Base-by-base conservation (phyloP, 37 sponge, comb jelly and placozoan species). In the Ephydatia muelleri region DNA sequence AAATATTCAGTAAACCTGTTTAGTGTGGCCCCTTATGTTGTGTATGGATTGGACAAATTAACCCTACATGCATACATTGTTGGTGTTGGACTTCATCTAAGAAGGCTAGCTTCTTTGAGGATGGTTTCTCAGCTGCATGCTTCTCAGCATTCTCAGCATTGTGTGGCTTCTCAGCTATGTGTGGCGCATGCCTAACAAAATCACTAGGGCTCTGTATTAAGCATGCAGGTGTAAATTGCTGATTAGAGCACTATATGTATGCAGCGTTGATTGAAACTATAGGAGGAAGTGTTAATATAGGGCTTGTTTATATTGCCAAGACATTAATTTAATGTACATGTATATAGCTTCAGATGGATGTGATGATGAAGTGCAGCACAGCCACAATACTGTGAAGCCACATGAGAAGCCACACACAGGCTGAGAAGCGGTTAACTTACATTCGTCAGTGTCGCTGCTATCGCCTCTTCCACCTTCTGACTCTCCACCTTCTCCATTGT, bases 241-340 rank as follows among this genome's bases (percentile, higher is more conserved):
- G 43, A 43, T 43, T 43, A 43, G 43, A 43, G 43, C 43, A 43
- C 43, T 43, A 57, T 57, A 57, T 57, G 57, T 57, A 57, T 57
- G 57, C 57, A 57, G 57, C 57, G 1, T 57, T 57, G 57, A 57
- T 57, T 57, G 12, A 21, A 8, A 43, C 9, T 1, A 14, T 57
- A 13, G 57, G 16, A 21, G 57, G 57, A 57, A 57, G 19, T 57
- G 16, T 57, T 5, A 57, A 16, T 57, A 11, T 57, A 13, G 19
- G 57, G 57, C 19, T 57, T 16, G 57, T 57, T 11, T 5, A 57
- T 57, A 57, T 57, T 57, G 57, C 57, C 57, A 57, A 57, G 47
- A 57, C 57, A 57, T 57, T 57, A 57, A 57, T 57, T 57, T 57
- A 57, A 57, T 57, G 57, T 57, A 57, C 57, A 57, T 57, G 57